Evolutionary conservation across 2,797 vertebrate genomes (phyloP), one percentile per base, ranked within the genome.

Genomic region (Adelosebastes latens): DNA sequence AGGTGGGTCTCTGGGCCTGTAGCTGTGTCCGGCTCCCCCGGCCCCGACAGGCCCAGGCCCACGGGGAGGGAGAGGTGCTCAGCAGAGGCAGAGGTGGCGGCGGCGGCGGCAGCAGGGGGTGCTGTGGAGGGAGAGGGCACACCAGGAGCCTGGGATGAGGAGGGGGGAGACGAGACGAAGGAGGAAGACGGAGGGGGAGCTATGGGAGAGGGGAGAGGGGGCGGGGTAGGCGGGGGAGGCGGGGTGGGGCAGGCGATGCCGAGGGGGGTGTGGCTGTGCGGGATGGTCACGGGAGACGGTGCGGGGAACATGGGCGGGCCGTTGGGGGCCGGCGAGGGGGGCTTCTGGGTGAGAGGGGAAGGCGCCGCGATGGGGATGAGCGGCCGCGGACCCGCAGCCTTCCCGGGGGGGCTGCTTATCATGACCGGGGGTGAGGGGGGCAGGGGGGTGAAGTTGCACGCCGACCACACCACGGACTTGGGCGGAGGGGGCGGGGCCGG

Each of bases 61-160:
- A 97, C 92, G 87, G 96, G 83, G 62, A 88, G 90, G 71, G 87
- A 87, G 76, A 90, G 88, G 89, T 91, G 91, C 87, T 94, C 95
- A 83, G 93, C 85, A 94, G 97, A 96, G 92, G 93, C 85, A 94
- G 97, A 96, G 92, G 97, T 95, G 96, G 96, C 94, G 94, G 97
- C 96, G 96, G 96, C 95, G 94, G 96, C 96, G 95, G 97, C 97
- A 95, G 96, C 97, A 91, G 96, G 96, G 97, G 96, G 95, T 94
- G 97, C 98, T 99, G 98, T 97, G 97, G 96, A 97, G 96, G 98
- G 97, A 99, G 97, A 98, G 97, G 97, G 97, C 95, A 98, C 95
- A 97, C 97, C 97, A 97, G 97, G 96, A 97, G 97, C 96, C 97
- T 97, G 98, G 97, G 97, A 97, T 96, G 97, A 97, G 96, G 97